Base-by-base conservation (phyloP, 1,140 invertebrate genomes). In the Drosophila nebulosa region DNA sequence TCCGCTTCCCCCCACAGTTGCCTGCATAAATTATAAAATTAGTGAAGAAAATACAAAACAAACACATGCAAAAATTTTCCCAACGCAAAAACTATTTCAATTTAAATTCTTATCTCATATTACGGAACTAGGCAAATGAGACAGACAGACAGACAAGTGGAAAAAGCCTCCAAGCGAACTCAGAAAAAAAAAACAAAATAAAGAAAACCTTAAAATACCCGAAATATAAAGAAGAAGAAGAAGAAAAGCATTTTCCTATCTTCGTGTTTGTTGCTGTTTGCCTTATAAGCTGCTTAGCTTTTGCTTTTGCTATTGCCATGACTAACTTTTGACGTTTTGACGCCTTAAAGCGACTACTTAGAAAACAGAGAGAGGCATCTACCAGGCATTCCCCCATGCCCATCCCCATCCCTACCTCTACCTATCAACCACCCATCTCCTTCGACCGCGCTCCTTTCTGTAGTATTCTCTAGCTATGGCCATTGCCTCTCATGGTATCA, bases 241-340 rank as follows among this genome's bases (percentile, higher is more conserved):
- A 42, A 46, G 39, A 46, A 46, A 46, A 46, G 39, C 39, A 46
- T 46, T 61, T 39, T 65, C 27, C 59, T 62, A 68, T 57, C 77
- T 79, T 46, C 39, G 16, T 66, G 42, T 32, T 61, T 64, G 58
- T 42, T 53, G 22, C 59, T 79, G 52, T 64, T 50, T 27, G 55
- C 35, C 74, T 56, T 55, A 35, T 86, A 86, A 86, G 78, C 81
- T 68, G 77, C 81, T 86, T 86, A 86, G 74, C 81, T 78, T 69
- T 65, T 36, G 74, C 81, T 78, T 69, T 65, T 36, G 72, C 71
- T 70, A 76, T 88, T 88, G 81, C 68, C 69, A 55, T 68, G 71
- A 68, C 75, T 88, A 88, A 88, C 83, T 88, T 88, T 88, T 83
- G 88, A 79, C 83, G 79, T 89, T 88, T 88, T 84, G 52, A 84